Base-by-base conservation (phyloP, 2,113 vertebrate genomes). In the Mus pahari region DNA sequence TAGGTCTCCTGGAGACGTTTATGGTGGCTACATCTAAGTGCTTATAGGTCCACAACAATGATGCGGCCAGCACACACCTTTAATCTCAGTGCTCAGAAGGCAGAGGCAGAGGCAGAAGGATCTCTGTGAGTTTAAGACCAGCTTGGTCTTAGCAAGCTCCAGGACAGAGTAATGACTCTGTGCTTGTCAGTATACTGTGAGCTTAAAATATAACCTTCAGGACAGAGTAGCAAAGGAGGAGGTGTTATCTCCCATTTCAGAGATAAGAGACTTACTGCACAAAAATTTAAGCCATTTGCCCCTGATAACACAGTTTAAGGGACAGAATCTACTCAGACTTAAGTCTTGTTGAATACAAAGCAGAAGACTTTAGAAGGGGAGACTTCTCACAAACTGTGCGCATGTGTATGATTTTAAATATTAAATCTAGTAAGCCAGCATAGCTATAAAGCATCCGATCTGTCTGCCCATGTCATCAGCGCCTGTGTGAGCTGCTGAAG, bases 211-310 rank as follows among this genome's bases (percentile, higher is more conserved):
- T 60, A 78, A 62, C 58, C n/a, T 71, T 91, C 60, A 91, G 28
- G 79, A 93, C 22, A 88, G 60, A 93, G 42, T 60, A 89, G 39
- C 75, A 84, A 84, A 90, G 50, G 77, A 86, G 24, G 19, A 75
- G n/a, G 28, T 33, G 2, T 73, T 95, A 64, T 53, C 75, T 94
- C 36, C 78, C 53, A 62, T 88, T 97, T 88, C 70, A 86, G 6
- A 96, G 60, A 77, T 93, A 95, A 95, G 78, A 78, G 86, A 92
- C 4, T 87, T 78, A 73, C 90, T 82, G 39, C 28, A 83, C 53
- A 92, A 81, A 96, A 87, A 75, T 58, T 64, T 77, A 91, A 68
- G 39, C 81, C 79, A 88, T 87, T 94, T 96, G 42, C 74, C 39
- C 36, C 91, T 31, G 48, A 79, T 14, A 62, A 50, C 31, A 58